Conservation (phyloP, 2,113 vertebrate species). For the Cyanoderma ruficeps region DNA sequence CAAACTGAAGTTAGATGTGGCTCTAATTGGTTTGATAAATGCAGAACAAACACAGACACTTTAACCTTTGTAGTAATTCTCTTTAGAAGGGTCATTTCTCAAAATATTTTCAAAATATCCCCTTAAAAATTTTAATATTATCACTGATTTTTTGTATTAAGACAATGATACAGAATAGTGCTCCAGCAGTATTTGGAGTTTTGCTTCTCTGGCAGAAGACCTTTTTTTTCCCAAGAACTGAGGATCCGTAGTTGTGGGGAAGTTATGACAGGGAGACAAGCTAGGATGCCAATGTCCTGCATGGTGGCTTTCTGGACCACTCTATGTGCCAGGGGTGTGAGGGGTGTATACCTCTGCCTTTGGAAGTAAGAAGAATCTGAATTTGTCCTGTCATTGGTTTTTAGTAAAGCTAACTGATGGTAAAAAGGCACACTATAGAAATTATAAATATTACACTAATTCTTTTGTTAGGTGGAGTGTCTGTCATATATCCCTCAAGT, state of each 20-base stretch:
- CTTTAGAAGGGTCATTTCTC: background rate
- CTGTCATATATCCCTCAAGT: background rate
- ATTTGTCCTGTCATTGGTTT: background rate
- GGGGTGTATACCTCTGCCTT: background rate
- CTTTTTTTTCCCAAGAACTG: background rate
- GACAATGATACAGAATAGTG: background rate
- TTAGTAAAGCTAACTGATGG: background rate
- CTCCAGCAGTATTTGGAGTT: background rate
- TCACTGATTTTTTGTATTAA: background rate
- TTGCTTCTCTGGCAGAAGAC: background rate
- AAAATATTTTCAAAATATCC: background rate
- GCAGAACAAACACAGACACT: background rate
- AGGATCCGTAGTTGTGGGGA: background rate
- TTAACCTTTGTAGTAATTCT: background rate
- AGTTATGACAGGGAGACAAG: background rate
- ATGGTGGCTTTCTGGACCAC: background rate
- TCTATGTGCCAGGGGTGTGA: background rate
- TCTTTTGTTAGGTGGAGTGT: background rate
- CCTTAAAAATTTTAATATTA: background rate
- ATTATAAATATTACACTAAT: background rate
- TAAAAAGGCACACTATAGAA: background rate
- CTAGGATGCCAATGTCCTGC: background rate
- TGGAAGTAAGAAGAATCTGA: background rate
- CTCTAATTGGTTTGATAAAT: background rate
- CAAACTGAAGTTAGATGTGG: background rate